These are phyloP conservation scores for Pseudomyrmex sp. DNA, from an alignment of 1,140 invertebrate species.

Conservation along the genomic window DNA sequence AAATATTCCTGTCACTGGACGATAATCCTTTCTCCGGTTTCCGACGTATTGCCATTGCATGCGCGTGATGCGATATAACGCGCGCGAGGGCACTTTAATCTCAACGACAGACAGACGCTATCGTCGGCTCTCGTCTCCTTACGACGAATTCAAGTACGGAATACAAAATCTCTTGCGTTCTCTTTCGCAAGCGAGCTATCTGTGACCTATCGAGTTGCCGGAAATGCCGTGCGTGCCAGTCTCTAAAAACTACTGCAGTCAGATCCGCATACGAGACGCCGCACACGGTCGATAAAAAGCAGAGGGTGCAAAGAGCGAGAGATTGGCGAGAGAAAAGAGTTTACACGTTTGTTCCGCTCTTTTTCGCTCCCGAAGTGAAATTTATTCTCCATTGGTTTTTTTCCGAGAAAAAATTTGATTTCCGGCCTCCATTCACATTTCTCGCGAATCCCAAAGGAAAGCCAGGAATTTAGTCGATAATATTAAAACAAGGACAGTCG, in stretches of 20 bases:
- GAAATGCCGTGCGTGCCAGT: constrained; percentile 80
- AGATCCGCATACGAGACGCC: constrained; percentile 67
- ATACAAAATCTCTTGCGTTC: constrained; percentile 34
- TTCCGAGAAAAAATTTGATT: not conserved
- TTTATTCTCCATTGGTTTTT: not conserved
- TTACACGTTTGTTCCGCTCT: constrained; percentile 42
- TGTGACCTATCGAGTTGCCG: constrained; percentile 74
- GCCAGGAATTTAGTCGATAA: not conserved
- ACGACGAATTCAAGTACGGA: constrained; percentile 51
- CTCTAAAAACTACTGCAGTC: constrained; percentile 67
- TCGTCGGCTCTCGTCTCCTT: constrained; percentile 36
- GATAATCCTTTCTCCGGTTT: constrained; percentile 34
- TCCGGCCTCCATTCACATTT: not conserved
- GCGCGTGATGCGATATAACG: not conserved
- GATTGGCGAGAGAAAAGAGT: constrained; percentile 52
- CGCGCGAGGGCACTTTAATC: not conserved
- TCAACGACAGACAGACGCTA: not conserved
- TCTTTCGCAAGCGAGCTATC: constrained; percentile 45
- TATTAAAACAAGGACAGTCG: not conserved
- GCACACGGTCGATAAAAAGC: constrained; percentile 66
- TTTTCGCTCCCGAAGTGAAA: not conserved
- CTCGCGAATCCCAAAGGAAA: not conserved
- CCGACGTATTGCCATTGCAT: not conserved
- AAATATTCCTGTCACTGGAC: constrained; percentile 33
- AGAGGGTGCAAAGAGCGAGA: not conserved